Percentiles rank a stretch among this genome's conserved stretches.
Evolutionary conservation across 1,140 invertebrate genomes (phyloP).

Genomic region (Heliconius congener): DNA sequence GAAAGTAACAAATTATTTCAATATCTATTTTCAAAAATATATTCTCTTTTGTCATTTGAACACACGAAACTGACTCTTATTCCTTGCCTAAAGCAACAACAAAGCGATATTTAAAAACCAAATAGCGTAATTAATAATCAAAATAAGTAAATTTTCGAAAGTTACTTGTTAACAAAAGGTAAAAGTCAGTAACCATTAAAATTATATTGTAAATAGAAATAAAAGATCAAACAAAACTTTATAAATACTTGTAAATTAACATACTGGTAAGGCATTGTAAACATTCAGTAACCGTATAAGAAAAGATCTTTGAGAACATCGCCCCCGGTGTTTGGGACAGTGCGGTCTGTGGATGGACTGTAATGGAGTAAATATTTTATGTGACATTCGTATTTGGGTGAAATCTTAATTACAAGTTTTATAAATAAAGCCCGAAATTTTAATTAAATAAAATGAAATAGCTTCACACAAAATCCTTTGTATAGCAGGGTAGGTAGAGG

Average conservation of each 20-base stretch:
- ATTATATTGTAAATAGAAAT: neutral
- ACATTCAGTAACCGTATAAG: conserved; percentile 4
- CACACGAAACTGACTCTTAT: too few species aligned
- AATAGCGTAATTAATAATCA: neutral
- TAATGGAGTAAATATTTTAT: conserved; percentile 10
- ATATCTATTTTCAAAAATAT: too few species aligned
- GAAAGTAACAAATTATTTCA: too few species aligned
- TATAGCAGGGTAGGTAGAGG: too few species aligned
- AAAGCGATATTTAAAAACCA: neutral
- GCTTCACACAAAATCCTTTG: too few species aligned
- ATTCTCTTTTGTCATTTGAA: too few species aligned
- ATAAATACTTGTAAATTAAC: neutral
- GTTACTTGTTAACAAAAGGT: neutral
- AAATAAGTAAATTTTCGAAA: neutral
- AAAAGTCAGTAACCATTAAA: neutral
- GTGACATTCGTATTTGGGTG: neutral
- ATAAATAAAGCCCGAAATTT: too few species aligned
- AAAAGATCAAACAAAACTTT: neutral
- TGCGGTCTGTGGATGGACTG: neutral
- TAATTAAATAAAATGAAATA: too few species aligned
- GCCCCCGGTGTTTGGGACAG: neutral
- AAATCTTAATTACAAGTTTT: neutral
- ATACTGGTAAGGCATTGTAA: neutral
- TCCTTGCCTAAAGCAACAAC: too few species aligned
- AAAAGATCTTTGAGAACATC: conserved; percentile 4